Conservation (phyloP, 2,113 vertebrate genomes). For the Lepisosteus osseus region DNA sequence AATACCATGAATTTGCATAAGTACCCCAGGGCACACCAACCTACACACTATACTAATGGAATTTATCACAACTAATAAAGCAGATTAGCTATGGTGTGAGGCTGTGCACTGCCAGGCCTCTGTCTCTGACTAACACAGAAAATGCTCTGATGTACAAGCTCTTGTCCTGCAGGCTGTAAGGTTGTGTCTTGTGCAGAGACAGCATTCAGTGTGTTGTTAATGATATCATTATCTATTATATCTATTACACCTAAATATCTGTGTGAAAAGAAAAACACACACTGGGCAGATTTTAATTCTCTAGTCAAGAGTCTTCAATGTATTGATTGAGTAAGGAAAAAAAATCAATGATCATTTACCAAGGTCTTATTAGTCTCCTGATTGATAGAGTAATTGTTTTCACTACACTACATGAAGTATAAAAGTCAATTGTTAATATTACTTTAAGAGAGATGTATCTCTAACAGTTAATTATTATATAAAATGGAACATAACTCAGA, state of each 20-base stretch:
- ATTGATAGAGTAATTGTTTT: not conserved
- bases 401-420: too few relatives aligned
- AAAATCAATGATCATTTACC: constrained; percentile 9
- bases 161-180: not conserved
- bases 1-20: not conserved
- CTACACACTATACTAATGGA: not conserved
- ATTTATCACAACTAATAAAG: constrained; percentile 1
- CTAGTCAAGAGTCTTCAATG: not conserved
- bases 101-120: not conserved
- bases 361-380: not conserved
- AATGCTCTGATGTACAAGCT: not conserved
- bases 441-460: too few relatives aligned
- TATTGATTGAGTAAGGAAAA: not conserved
- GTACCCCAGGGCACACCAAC: not conserved
- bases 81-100: not conserved
- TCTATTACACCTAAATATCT: not conserved
- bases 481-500: too few relatives aligned
- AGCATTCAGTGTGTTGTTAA: constrained; percentile 4
- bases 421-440: too few relatives aligned
- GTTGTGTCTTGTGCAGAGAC: not conserved
- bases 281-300: not conserved
- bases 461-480: too few relatives aligned
- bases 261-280: not conserved
- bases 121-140: not conserved
- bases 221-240: not conserved